Base-by-base conservation (phyloP, 2,888 invertebrate species). In the Hyppa rectilinea region DNA sequence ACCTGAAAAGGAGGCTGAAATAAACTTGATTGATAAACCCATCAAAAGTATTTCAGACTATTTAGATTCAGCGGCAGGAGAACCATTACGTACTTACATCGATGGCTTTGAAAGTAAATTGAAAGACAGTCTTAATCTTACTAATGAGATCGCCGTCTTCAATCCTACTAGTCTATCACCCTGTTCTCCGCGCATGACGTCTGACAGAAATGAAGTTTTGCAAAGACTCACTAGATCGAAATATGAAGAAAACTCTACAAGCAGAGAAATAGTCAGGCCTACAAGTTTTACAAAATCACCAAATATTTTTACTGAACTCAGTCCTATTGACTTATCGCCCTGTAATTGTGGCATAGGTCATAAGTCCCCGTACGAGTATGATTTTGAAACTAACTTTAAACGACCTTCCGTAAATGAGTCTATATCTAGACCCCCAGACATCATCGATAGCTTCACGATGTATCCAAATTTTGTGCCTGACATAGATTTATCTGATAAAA, bases 401-500 rank as follows among this genome's bases (percentile, higher is more conserved):
- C 86, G 88, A 65, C 85, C 90, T n/a, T 75, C 87, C 50, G 84
- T 86, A 75, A 75, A 83, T 73, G 87, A 88, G 60, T 59, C 89
- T 47, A 82, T 79, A 60, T 80, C 87, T 55, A 92, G 94, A 82
- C 93, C 94, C 45, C 94, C 93, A 66, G 96, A 96, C 85, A 94
- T 96, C 61, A 96, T 96, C 36, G 96, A 96, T 80, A 95, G 92
- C 85, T 92, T 96, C 79, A 91, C 93, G 49, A 95, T 92, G 93
- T 95, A 94, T 84, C 94, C 94, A 59, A 95, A 96, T 87, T 95
- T 96, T 91, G 93, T 96, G 73, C 95, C 96, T 84, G 96, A 96
- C 80, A 96, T 96, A 88, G 95, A 95, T 89, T 90, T 96, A 86
- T 94, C 96, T 47, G 96, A 95, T 69, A 94, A 91, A 91, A 92